A percentile compares a stretch with the other conserved stretches of the same genome.
Evolutionary conservation across 1,140 invertebrate species (phyloP).

Genomic region (Lasioglossum albipes): DNA sequence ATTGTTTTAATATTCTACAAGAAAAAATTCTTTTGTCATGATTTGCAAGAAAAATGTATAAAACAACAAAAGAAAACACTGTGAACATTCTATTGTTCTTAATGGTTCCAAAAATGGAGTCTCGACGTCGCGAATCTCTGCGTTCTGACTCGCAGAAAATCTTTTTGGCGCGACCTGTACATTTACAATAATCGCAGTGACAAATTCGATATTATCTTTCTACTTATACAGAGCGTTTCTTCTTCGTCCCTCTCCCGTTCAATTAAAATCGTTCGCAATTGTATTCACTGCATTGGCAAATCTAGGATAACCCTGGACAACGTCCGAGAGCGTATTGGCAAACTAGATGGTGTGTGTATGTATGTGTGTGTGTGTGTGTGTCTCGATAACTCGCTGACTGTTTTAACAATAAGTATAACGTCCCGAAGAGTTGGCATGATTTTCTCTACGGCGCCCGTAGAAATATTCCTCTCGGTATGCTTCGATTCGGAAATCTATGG

Average conservation of each 20-base stretch:
- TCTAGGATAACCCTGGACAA: neutral
- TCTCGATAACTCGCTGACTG: neutral
- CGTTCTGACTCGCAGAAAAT: neutral
- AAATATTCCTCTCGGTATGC: neutral
- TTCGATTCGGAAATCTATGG: neutral
- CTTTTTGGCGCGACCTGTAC: neutral
- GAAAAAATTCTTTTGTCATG: neutral
- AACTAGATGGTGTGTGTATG: slow-evolving; percentile 13
- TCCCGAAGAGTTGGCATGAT: neutral
- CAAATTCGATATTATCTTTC: slow-evolving; percentile 4
- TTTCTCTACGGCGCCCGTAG: slow-evolving; percentile 20
- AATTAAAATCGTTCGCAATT: neutral
- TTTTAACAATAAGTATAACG: slow-evolving; percentile 13
- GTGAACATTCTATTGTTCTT: neutral
- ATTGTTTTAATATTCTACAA: neutral
- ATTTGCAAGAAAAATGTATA: neutral
- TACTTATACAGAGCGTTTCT: neutral
- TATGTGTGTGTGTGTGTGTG: neutral
- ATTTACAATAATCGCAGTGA: slow-evolving; percentile 15
- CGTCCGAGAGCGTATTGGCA: slow-evolving; percentile 23
- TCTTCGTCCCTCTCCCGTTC: neutral
- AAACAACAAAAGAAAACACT: too few species aligned
- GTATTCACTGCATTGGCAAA: too few species aligned
- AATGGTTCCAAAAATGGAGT: too few species aligned
- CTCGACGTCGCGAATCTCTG: neutral